These are phyloP conservation scores for Diglossa cyanea DNA, from an alignment of 2,797 vertebrate species.

Conservation along the genomic window DNA sequence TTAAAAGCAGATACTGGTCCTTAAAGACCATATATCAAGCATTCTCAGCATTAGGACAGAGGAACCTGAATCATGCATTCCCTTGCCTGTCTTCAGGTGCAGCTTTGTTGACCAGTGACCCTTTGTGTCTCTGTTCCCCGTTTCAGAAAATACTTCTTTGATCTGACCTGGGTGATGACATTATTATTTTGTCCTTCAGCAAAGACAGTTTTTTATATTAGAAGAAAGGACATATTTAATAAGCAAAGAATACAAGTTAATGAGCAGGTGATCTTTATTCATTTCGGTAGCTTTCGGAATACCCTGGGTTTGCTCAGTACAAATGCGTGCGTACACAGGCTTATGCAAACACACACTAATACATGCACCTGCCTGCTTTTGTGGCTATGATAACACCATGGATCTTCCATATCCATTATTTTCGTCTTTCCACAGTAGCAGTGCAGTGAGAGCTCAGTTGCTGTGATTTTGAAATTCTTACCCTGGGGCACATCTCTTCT, in stretches of 20 bases:
- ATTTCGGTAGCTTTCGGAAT: background rate
- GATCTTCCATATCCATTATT: background rate
- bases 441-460: background rate
- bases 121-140: background rate
- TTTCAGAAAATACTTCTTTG: background rate
- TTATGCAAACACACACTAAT: background rate
- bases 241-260: background rate
- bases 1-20: background rate
- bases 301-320: background rate
- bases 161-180: background rate
- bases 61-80: background rate
- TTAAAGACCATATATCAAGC: background rate
- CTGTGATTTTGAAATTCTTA: conserved; percentile 44
- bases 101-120: background rate
- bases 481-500: background rate
- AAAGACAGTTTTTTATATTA: background rate
- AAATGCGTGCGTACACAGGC: background rate
- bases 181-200: conserved; percentile 10
- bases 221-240: background rate
- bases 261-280: background rate
- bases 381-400: background rate
- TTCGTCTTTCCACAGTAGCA: background rate
- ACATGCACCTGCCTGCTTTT: background rate
- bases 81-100: background rate
- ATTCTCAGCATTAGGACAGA: background rate